phyloP scores from a whole-genome alignment of 2,888 invertebrate genomes.

The Aporophyla nigra region DNA sequence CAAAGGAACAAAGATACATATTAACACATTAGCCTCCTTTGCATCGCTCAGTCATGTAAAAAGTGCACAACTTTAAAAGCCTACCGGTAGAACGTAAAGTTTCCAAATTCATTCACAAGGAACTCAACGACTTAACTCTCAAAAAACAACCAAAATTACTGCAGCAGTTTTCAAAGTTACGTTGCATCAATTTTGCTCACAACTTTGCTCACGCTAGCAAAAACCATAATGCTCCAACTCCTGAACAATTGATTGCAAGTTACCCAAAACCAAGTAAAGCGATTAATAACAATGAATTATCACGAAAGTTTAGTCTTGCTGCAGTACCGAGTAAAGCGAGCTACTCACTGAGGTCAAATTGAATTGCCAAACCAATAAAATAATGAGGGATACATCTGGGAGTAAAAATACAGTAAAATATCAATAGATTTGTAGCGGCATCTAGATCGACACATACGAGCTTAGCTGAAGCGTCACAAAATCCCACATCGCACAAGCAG shows the following conservation, averaged over 20 bases:
- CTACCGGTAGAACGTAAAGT: neutral
- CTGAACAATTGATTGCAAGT: conserved; percentile 27
- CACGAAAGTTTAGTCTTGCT: conserved; percentile 25
- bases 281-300: conserved; percentile 46
- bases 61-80: neutral
- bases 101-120: neutral
- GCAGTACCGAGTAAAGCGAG: conserved; percentile 1
- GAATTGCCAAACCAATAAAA: neutral
- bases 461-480: no score
- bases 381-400: neutral
- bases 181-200: neutral
- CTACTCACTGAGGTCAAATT: neutral
- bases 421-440: no score
- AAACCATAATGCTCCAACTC: conserved; percentile 17
- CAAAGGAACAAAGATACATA: no score
- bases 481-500: no score
- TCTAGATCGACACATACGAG: no score
- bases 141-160: conserved; percentile 4
- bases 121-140: neutral
- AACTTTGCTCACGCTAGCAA: conserved; percentile 15
- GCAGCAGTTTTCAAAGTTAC: neutral
- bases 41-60: no score
- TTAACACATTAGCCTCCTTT: no score
- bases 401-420: no score
- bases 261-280: conserved; percentile 37